Conservation (phyloP, 2,113 vertebrate species). For the Pomatorhinus ruficollis region DNA sequence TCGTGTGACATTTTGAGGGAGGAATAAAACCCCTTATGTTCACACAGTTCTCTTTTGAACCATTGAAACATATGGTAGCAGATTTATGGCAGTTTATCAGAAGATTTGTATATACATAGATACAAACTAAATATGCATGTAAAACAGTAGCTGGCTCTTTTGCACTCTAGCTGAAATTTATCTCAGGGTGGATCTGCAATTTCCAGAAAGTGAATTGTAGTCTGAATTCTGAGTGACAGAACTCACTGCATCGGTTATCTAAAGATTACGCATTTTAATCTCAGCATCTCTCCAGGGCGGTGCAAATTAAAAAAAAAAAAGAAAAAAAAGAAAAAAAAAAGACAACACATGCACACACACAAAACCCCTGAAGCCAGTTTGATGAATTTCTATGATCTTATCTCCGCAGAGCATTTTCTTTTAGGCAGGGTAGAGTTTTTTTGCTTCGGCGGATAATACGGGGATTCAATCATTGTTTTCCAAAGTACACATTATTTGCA, state of each 20-base stretch:
- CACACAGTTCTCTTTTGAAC: not conserved
- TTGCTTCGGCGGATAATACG: conserved; percentile 4
- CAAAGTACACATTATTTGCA: conserved; percentile 58
- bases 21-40: conserved; percentile 45
- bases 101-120: conserved; percentile 44
- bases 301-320: not conserved
- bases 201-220: conserved; percentile 4
- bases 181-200: not conserved
- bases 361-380: not conserved
- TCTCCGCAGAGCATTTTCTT: conserved; percentile 41
- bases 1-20: conserved; percentile 31
- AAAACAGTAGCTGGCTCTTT: not conserved
- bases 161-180: not conserved
- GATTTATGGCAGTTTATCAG: conserved; percentile 56
- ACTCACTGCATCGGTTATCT: not conserved
- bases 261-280: conserved; percentile 14
- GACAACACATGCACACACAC: not conserved
- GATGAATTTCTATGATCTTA: conserved; percentile 36
- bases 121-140: conserved; percentile 34
- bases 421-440: conserved; percentile 28
- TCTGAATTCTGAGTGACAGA: not conserved
- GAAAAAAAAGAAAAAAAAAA: not conserved
- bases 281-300: not conserved
- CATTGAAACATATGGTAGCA: conserved; percentile 44
- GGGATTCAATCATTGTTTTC: conserved; percentile 68